Conservation (phyloP, 2,888 invertebrate species). For the Frankliniella intonsa region DNA sequence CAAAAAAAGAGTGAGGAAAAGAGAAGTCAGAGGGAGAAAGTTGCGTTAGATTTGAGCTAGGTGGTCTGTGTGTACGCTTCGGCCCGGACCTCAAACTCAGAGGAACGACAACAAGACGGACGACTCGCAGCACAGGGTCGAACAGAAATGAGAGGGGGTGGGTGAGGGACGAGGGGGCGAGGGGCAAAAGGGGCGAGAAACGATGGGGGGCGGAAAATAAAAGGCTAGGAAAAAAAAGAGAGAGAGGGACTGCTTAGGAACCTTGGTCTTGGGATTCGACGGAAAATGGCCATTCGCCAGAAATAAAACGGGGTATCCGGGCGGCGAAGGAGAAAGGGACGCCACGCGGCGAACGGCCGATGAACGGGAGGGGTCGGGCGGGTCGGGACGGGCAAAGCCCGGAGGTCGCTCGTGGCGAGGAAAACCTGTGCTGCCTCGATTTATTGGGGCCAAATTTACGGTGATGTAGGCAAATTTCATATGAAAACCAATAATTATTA, state of each 20-base stretch:
- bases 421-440: too few relatives aligned
- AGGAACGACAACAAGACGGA: background rate
- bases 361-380: too few relatives aligned
- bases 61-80: too few relatives aligned
- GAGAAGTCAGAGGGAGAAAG: background rate
- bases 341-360: too few relatives aligned
- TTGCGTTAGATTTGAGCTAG: too few relatives aligned
- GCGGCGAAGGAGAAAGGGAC: background rate
- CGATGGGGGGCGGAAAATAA: background rate
- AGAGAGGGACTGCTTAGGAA: too few relatives aligned
- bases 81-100: background rate
- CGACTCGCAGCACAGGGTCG: background rate
- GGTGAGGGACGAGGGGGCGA: background rate
- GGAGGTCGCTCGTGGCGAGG: too few relatives aligned
- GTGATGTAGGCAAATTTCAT: too few relatives aligned
- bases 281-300: background rate
- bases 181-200: background rate
- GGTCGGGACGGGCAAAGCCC: too few relatives aligned
- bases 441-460: too few relatives aligned
- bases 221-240: background rate
- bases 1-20: background rate
- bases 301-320: conserved; percentile 12
- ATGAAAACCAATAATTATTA: too few relatives aligned
- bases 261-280: background rate
- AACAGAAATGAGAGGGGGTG: conserved; percentile 7